phyloP scores from a whole-genome alignment of 2,113 vertebrate species.

The Cyanoliseus patagonus region DNA sequence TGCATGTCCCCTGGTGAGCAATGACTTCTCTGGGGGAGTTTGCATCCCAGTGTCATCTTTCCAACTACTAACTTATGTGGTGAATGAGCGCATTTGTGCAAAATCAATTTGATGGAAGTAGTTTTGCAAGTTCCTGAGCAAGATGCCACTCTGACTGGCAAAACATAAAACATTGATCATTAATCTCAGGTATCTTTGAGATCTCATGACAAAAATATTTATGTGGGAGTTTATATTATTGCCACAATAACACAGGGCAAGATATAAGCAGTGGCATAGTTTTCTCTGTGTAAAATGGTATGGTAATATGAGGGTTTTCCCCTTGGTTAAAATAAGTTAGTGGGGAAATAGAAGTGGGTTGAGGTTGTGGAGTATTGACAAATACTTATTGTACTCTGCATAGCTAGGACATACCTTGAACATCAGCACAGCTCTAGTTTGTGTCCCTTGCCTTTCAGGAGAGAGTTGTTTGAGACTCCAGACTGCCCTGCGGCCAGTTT shows the following conservation, averaged over 20 bases:
- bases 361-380: not conserved
- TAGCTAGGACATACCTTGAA: rapidly evolving
- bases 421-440: not conserved
- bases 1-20: not conserved
- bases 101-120: not conserved
- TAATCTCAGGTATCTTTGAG: not conserved
- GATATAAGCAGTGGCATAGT: not conserved
- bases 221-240: not conserved
- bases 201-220: not conserved
- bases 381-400: not conserved
- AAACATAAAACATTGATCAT: not conserved
- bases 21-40: not conserved
- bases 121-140: not conserved
- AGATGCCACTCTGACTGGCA: not conserved
- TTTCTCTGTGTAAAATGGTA: not conserved
- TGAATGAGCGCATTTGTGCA: not conserved
- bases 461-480: rapidly evolving
- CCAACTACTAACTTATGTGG: not conserved
- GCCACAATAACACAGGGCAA: not conserved
- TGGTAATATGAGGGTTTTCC: not conserved
- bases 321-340: not conserved
- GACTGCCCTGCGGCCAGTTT: not conserved
- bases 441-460: not conserved
- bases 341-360: not conserved
- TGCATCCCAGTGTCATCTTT: not conserved